Percentiles rank a stretch among this genome's conserved stretches.
Conservation (phyloP, 2,888 invertebrate species). For the Cosmia pyralina region DNA sequence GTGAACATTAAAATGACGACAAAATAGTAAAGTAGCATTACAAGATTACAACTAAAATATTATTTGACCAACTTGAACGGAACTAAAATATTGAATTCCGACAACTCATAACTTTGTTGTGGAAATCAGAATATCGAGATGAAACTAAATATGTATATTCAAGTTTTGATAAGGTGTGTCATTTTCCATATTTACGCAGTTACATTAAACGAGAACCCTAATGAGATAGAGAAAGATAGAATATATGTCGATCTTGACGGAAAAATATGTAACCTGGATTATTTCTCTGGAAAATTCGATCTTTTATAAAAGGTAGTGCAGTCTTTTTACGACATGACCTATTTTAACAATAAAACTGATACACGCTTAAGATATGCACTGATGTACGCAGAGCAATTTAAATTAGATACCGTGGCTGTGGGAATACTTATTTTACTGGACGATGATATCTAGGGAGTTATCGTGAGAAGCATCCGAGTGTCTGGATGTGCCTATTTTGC, state of each 20-base stretch:
- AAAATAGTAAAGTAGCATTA: conserved; percentile 6
- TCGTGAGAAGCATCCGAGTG: conserved; percentile 55
- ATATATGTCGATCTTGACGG: neutral
- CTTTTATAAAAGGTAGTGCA: neutral
- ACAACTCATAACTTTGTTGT: conserved; percentile 32
- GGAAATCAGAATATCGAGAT: conserved; percentile 39
- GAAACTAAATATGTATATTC: conserved; percentile 10
- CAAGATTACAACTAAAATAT: conserved; percentile 28
- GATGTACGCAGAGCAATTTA: conserved; percentile 69
- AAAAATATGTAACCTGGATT: conserved; percentile 6
- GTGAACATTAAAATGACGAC: conserved; percentile 3
- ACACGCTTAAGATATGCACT: conserved; percentile 68
- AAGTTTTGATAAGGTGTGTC: conserved; percentile 9
- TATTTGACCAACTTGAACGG: conserved; percentile 35
- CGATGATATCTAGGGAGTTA: conserved; percentile 64
- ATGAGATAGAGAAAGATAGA: neutral
- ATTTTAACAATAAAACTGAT: conserved; percentile 67
- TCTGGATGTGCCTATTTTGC: conserved; percentile 52
- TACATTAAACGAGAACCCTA: neutral
- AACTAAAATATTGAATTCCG: conserved; percentile 38
- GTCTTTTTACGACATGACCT: conserved; percentile 47
- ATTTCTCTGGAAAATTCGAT: conserved; percentile 12
- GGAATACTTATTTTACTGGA: conserved; percentile 64
- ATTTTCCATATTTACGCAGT: conserved; percentile 21
- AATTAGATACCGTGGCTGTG: conserved; percentile 67